These are phyloP conservation scores for Seira ritae DNA, from an alignment of 2,888 invertebrate genomes.

Conservation along the genomic window DNA sequence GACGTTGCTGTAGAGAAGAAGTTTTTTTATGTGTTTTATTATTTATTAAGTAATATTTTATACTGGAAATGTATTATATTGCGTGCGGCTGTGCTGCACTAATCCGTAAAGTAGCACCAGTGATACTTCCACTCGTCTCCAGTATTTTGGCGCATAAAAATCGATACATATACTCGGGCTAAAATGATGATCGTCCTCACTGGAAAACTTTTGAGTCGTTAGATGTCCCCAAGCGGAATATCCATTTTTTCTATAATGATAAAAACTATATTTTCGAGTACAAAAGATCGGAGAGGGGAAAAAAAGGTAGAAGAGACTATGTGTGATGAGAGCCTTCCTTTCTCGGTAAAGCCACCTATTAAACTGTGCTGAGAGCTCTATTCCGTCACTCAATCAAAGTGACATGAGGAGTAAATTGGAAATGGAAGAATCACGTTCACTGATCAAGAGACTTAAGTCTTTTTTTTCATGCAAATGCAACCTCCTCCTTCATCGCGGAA, in stretches of 20 bases:
- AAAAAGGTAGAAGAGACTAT: slow-evolving; percentile 20
- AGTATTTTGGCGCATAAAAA: slow-evolving; percentile 12
- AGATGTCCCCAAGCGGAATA: slow-evolving; percentile 11
- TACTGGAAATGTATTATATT: neutral
- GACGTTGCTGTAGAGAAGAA: neutral
- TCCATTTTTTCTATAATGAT: neutral
- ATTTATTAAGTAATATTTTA: slow-evolving; percentile 22
- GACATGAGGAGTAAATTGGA: slow-evolving; percentile 61
- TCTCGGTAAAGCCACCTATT: slow-evolving; percentile 46
- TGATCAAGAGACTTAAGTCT: slow-evolving; percentile 26
- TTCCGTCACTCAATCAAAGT: slow-evolving; percentile 63
- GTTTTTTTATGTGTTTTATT: slow-evolving; percentile 7
- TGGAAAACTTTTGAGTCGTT: neutral
- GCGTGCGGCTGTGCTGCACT: slow-evolving; percentile 7
- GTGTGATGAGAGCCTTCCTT: neutral
- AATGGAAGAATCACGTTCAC: slow-evolving; percentile 56
- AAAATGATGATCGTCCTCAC: neutral
- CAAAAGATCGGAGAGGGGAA: neutral
- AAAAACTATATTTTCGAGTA: slow-evolving; percentile 10
- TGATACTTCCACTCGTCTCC: neutral
- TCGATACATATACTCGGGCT: neutral
- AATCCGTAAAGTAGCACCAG: neutral
- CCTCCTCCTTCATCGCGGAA: too few relatives aligned
- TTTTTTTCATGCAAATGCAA: too few relatives aligned
- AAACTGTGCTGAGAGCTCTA: slow-evolving; percentile 56